Evolutionary conservation across 2,888 invertebrate genomes (phyloP).

Genomic region (Andrena fulva): DNA sequence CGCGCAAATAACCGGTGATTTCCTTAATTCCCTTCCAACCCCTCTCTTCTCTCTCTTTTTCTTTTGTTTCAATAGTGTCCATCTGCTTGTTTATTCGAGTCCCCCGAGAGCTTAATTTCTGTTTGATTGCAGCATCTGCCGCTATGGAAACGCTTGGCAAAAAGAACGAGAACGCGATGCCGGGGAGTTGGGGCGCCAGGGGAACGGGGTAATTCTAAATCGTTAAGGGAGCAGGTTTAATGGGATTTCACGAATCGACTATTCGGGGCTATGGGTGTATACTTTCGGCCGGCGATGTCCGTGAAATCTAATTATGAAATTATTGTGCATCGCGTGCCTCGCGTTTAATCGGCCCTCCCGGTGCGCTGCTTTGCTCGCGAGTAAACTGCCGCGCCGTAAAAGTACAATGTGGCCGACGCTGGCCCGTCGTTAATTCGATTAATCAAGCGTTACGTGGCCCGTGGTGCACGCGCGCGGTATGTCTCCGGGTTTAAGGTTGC

Average conservation of each 20-base stretch:
- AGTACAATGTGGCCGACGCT: conserved; percentile 21
- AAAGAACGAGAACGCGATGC: not conserved
- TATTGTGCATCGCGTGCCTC: not conserved
- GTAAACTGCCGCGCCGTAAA: not conserved
- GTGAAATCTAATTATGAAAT: conserved; percentile 5
- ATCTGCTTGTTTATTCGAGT: conserved; percentile 55
- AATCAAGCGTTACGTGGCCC: conserved; percentile 24
- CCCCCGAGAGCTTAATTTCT: conserved; percentile 45
- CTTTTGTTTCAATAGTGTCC: conserved; percentile 41
- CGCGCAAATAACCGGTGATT: conserved; percentile 51
- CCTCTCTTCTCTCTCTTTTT: not conserved
- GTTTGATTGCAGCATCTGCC: conserved; percentile 57
- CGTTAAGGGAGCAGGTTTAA: not conserved
- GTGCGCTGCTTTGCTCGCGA: not conserved
- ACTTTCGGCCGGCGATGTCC: not conserved
- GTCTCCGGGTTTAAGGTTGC: conserved; percentile 40
- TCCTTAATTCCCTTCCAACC: conserved; percentile 38
- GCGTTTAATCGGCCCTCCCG: not conserved
- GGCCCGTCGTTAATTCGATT: conserved; percentile 31
- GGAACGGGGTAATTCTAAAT: not conserved
- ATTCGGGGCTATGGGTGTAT: not conserved
- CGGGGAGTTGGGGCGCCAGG: not conserved
- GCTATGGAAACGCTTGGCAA: conserved; percentile 17
- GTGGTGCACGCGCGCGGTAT: conserved; percentile 20
- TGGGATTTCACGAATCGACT: not conserved